Percentiles rank a stretch among this genome's conserved stretches.
Conservation (phyloP, 1,140 invertebrate genomes). For the Samia ricini region DNA sequence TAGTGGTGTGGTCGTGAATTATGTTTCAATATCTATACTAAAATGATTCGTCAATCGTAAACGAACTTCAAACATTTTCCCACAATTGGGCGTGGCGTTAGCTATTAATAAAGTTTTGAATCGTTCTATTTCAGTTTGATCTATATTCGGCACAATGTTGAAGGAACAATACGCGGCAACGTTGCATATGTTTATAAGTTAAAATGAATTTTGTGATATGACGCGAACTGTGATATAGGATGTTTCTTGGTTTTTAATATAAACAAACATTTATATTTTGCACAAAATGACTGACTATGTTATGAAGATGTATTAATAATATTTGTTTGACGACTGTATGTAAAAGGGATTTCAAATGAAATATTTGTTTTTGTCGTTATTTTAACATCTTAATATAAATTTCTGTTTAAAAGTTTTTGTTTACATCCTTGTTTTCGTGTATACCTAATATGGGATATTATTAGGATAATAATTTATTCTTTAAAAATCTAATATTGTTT, state of each 20-base stretch:
- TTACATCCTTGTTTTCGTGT: too few species aligned
- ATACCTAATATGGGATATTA: too few species aligned
- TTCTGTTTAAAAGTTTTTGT: too few species aligned
- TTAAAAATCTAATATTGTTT: too few species aligned
- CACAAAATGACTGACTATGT: background rate
- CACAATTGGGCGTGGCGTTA: background rate
- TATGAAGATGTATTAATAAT: background rate
- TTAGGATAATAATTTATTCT: too few species aligned
- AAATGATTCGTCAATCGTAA: background rate
- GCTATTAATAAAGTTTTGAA: background rate
- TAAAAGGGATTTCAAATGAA: background rate
- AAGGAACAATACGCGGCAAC: background rate
- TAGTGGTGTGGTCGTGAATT: too few species aligned
- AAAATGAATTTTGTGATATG: background rate
- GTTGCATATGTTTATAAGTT: background rate
- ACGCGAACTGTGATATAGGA: background rate
- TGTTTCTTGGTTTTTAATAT: background rate
- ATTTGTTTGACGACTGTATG: background rate
- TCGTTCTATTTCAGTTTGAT: background rate
- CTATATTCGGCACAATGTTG: background rate
- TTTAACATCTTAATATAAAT: background rate
- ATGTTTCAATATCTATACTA: too few species aligned
- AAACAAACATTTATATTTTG: background rate
- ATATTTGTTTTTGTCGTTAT: background rate
- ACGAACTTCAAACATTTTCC: background rate